A percentile compares a stretch with the other conserved stretches of the same genome.
These are phyloP conservation scores for Leptopilina drosophilae DNA, from an alignment of 2,888 invertebrate species.

Conservation along the genomic window DNA sequence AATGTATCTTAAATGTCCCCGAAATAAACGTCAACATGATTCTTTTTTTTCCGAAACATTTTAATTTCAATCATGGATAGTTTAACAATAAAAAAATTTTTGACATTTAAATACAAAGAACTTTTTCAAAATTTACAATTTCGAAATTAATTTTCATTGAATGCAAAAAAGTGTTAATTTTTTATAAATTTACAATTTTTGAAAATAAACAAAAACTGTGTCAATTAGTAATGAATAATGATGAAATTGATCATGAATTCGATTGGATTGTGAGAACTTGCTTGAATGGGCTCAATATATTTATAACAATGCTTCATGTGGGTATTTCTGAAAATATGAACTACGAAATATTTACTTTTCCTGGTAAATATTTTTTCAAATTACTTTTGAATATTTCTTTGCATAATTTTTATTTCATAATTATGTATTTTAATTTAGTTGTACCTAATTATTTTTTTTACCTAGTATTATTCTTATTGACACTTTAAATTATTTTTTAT, in stretches of 20 bases:
- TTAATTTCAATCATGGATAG: neutral
- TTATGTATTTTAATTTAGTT: too few species aligned
- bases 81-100: neutral
- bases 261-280: conserved; percentile 68
- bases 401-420: too few species aligned
- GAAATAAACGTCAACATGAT: too few species aligned
- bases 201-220: conserved; percentile 15
- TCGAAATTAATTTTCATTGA: neutral
- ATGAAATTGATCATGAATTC: conserved; percentile 64
- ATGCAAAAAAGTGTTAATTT: neutral
- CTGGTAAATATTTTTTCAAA: conserved; percentile 60
- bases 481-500: too few species aligned
- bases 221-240: conserved; percentile 51
- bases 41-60: neutral
- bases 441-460: too few species aligned
- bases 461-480: too few species aligned
- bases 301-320: conserved; percentile 69
- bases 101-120: too few species aligned
- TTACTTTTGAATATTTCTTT: too few species aligned
- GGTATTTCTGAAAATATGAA: conserved; percentile 64
- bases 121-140: too few species aligned
- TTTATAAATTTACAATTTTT: neutral
- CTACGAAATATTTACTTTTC: conserved; percentile 50
- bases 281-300: conserved; percentile 67
- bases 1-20: too few species aligned